phyloP scores from a whole-genome alignment of 2,113 vertebrate species.

The Pelecanoides urinatrix region DNA sequence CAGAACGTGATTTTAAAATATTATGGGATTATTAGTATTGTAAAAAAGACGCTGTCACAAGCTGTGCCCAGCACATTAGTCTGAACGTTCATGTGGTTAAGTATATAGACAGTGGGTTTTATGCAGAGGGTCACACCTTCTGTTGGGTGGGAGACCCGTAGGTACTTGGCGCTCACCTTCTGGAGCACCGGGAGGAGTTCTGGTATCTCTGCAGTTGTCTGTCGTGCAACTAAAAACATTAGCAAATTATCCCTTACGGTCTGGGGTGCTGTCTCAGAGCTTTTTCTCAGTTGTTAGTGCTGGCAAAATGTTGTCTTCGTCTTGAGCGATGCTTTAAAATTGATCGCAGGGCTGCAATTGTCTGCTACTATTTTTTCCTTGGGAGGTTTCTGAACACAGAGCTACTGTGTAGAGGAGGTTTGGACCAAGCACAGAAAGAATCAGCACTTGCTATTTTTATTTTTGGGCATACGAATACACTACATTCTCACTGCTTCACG shows the following conservation, averaged over 20 bases:
- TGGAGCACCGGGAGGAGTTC: not conserved
- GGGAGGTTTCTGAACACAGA: not conserved
- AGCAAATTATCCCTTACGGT: not conserved
- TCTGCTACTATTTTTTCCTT: not conserved
- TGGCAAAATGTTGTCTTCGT: not conserved
- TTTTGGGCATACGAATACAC: not conserved
- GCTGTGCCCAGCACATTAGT: not conserved
- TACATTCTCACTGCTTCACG: fast-evolving
- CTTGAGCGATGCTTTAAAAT: not conserved
- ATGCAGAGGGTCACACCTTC: not conserved
- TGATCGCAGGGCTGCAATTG: not conserved
- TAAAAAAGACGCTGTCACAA: not conserved
- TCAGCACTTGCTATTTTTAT: not conserved
- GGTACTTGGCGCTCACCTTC: not conserved
- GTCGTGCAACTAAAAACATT: not conserved
- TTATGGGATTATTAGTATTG: not conserved
- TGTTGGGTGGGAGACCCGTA: not conserved
- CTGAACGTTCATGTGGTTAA: not conserved
- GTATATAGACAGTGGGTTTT: not conserved
- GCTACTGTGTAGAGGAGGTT: not conserved
- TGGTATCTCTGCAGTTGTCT: not conserved
- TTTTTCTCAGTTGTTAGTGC: not conserved
- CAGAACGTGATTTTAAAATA: not conserved
- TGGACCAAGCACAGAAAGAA: not conserved
- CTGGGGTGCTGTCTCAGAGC: not conserved